phyloP scores from a whole-genome alignment of 2,113 vertebrate species.

The Rattus norvegicus region DNA sequence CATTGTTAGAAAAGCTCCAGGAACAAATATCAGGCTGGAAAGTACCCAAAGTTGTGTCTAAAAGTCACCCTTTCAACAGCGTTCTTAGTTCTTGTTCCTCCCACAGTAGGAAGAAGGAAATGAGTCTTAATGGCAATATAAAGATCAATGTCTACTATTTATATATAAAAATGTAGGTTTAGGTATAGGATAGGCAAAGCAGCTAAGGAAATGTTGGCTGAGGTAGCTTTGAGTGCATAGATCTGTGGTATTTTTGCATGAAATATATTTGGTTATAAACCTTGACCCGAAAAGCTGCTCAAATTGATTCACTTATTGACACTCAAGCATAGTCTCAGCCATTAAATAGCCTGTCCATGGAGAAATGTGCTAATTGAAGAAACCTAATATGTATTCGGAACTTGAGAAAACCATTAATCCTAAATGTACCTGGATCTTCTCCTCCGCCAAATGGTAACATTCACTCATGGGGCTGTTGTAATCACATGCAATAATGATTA shows the following conservation, averaged over 20 bases:
- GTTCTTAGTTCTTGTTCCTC: constrained; percentile 53
- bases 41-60: not conserved
- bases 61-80: constrained; percentile 37
- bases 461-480: not conserved
- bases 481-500: not conserved
- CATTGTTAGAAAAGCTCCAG: constrained; percentile 36
- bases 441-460: constrained; percentile 6
- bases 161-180: constrained; percentile 30
- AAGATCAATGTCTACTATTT: constrained; percentile 47
- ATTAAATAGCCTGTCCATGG: constrained; percentile 3
- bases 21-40: constrained; percentile 41
- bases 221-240: constrained; percentile 18
- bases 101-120: constrained; percentile 49
- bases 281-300: constrained; percentile 45
- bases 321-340: constrained; percentile 21
- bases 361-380: constrained; percentile 31
- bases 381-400: constrained; percentile 17
- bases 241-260: constrained; percentile 35
- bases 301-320: constrained; percentile 41
- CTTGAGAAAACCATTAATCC: constrained; percentile 36
- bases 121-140: constrained; percentile 53
- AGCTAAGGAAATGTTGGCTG: constrained; percentile 40
- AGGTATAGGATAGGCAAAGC: constrained; percentile 38
- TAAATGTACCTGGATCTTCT: constrained; percentile 29
- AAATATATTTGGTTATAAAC: constrained; percentile 57